Evolutionary conservation across 2,888 invertebrate species (phyloP).

Genomic region (Mactromeris polynyma): DNA sequence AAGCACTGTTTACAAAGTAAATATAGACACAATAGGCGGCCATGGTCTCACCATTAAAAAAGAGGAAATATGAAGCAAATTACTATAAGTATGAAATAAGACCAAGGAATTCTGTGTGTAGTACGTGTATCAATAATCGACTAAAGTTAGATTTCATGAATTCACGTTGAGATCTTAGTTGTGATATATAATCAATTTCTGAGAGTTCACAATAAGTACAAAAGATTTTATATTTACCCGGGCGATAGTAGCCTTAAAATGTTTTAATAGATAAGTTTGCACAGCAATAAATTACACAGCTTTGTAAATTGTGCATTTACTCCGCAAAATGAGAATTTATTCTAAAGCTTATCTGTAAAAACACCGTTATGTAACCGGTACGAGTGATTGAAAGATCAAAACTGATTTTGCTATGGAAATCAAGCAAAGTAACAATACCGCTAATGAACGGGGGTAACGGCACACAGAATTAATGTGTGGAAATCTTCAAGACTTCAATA

Average conservation of each 20-base stretch:
- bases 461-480: background rate
- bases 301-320: background rate
- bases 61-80: background rate
- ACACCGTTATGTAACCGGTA: background rate
- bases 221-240: background rate
- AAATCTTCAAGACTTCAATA: background rate
- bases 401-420: background rate
- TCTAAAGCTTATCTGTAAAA: background rate
- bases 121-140: background rate
- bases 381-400: background rate
- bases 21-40: slow-evolving; percentile 35
- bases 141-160: slow-evolving; percentile 8
- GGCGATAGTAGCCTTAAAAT: background rate
- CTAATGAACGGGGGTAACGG: too few species aligned
- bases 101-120: background rate
- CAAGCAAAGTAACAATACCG: too few species aligned
- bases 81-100: slow-evolving; percentile 6
- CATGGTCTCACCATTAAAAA: slow-evolving; percentile 28
- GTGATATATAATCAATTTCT: background rate
- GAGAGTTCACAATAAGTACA: background rate
- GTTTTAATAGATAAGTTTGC: slow-evolving; percentile 15
- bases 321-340: background rate
- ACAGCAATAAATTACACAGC: background rate
- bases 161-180: background rate
- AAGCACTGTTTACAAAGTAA: slow-evolving; percentile 43